Evolutionary conservation across 1,140 invertebrate species (phyloP).

Genomic region (Drepana arcuata): DNA sequence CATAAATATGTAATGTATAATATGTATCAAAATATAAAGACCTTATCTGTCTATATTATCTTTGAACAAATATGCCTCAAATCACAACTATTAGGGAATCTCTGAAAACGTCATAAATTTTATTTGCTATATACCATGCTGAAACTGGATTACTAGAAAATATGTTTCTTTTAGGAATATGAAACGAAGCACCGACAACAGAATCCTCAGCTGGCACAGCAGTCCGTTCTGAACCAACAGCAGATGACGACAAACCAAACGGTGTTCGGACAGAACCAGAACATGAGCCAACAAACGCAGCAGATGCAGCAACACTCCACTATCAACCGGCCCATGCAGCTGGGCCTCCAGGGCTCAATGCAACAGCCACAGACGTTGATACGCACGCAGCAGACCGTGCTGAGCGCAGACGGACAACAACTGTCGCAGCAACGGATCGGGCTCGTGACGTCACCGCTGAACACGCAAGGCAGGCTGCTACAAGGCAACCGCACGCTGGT

Average conservation of each 20-base stretch:
- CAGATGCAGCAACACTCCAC: constrained; percentile 52
- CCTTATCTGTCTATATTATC: too few species aligned
- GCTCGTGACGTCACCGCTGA: constrained; percentile 50
- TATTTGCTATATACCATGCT: too few species aligned
- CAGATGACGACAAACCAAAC: constrained; percentile 51
- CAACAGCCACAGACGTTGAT: constrained; percentile 53
- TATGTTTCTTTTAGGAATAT: constrained; percentile 73
- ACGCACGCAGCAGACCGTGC: constrained; percentile 35
- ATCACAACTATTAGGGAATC: too few species aligned
- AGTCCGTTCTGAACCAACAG: constrained; percentile 58
- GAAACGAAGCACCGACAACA: constrained; percentile 71
- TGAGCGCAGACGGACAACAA: constrained; percentile 46
- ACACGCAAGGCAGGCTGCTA: constrained; percentile 39
- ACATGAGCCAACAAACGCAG: constrained; percentile 33
- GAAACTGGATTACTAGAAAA: too few species aligned
- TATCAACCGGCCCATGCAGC: constrained; percentile 53
- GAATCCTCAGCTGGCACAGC: constrained; percentile 57
- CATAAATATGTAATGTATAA: too few species aligned
- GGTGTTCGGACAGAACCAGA: constrained; percentile 56
- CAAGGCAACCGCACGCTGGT: constrained; percentile 51
- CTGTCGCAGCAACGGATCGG: constrained; percentile 54
- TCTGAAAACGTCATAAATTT: too few species aligned
- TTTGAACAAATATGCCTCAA: too few species aligned
- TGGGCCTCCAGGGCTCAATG: constrained; percentile 39
- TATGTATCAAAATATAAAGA: too few species aligned